A percentile compares a stretch with the other conserved stretches of the same genome.
Conservation (phyloP, 2,797 vertebrate species). For the Catamblyrhynchus diadema region DNA sequence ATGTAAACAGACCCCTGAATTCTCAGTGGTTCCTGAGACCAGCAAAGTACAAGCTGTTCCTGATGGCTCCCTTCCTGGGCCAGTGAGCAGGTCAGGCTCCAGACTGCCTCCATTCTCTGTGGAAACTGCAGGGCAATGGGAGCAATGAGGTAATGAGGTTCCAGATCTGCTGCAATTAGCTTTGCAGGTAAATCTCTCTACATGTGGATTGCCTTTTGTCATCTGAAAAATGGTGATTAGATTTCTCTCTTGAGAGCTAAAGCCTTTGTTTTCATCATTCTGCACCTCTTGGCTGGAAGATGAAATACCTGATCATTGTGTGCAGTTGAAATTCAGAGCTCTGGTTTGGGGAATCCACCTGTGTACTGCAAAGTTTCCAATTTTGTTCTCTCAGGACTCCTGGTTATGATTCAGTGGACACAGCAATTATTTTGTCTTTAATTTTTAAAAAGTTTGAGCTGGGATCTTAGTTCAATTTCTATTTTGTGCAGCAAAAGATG, state of each 20-base stretch:
- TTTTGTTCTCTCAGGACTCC: not conserved
- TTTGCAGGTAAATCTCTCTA: not conserved
- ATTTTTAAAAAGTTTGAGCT: not conserved
- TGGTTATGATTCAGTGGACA: not conserved
- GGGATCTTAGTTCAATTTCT: not conserved
- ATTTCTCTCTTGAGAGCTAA: not conserved
- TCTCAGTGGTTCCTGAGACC: not conserved
- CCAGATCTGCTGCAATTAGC: not conserved
- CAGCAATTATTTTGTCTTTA: not conserved
- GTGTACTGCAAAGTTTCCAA: not conserved
- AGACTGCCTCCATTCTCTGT: not conserved
- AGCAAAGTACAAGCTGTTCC: not conserved
- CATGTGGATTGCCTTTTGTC: not conserved
- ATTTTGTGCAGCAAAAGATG: not conserved
- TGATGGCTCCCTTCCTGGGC: not conserved
- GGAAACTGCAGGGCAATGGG: not conserved
- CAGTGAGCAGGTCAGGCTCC: not conserved
- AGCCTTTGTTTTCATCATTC: not conserved
- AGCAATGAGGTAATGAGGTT: not conserved
- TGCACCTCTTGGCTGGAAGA: not conserved
- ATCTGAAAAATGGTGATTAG: not conserved
- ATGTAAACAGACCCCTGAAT: not conserved
- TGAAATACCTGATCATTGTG: not conserved
- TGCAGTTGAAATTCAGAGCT: not conserved
- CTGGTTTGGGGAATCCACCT: not conserved